A percentile compares a stretch with the other conserved stretches of the same genome.
Conservation (phyloP, 1,140 invertebrate species). For the Anastatus disparis region DNA sequence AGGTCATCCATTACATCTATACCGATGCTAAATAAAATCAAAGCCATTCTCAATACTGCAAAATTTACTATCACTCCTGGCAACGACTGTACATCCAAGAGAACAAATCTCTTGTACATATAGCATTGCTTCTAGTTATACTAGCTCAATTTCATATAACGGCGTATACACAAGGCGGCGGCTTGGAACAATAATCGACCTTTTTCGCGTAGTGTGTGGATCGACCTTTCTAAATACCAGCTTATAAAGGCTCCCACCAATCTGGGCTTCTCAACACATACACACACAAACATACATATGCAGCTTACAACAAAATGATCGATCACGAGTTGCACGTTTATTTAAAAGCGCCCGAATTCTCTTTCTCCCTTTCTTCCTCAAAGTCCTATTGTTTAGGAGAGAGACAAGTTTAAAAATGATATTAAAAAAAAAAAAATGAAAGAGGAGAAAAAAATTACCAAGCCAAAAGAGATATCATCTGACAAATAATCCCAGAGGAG, state of each 20-base stretch:
- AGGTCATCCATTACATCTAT: no score
- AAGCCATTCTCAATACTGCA: no score
- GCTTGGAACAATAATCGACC: conserved; percentile 47
- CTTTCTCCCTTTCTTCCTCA: conserved; percentile 14
- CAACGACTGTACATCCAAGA: conserved; percentile 18
- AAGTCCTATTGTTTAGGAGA: conserved; percentile 1
- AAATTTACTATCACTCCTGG: no score
- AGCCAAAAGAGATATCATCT: not conserved
- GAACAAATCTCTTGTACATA: no score
- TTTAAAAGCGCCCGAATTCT: conserved; percentile 23
- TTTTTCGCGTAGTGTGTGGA: conserved; percentile 47
- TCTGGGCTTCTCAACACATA: not conserved
- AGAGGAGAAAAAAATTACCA: no score
- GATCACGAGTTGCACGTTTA: conserved; percentile 36
- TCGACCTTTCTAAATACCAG: conserved; percentile 52
- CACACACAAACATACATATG: not conserved
- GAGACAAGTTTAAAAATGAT: no score
- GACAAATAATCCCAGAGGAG: conserved; percentile 8
- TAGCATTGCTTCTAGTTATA: no score
- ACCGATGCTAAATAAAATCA: no score
- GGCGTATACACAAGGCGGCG: no score
- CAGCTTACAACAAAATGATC: conserved; percentile 7
- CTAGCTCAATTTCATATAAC: no score
- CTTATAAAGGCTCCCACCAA: conserved; percentile 35
- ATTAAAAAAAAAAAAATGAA: not conserved